Conservation (phyloP, 1,140 invertebrate genomes). For the Alviniconcha marisindica region DNA sequence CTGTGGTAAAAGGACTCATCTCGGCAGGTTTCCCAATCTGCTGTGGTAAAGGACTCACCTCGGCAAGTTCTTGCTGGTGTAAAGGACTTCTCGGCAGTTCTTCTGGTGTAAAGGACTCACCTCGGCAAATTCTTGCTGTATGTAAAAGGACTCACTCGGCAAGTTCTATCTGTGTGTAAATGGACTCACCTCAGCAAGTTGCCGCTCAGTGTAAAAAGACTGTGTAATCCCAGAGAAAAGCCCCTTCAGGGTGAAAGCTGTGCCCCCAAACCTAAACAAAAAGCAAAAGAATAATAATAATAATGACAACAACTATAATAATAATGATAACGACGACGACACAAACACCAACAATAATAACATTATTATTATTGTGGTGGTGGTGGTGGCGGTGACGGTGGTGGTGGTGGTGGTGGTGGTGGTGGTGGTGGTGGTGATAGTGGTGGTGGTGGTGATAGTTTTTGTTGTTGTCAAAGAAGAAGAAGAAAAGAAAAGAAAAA, state of each 20-base stretch:
- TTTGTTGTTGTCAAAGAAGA: no score
- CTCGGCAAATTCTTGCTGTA: background rate
- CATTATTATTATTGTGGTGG: no score
- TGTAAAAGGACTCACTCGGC: background rate
- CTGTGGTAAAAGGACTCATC: no score
- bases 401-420: no score
- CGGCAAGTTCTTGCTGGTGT: background rate
- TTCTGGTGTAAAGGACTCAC: no score
- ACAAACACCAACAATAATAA: background rate
- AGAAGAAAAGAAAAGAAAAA: no score
- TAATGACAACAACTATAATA: no score
- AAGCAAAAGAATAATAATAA: background rate
- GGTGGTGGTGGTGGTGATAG: no score
- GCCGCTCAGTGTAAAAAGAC: background rate
- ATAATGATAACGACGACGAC: no score
- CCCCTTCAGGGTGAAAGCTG: conserved; percentile 30
- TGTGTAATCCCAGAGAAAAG: background rate
- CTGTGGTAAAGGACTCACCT: background rate
- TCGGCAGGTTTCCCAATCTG: background rate
- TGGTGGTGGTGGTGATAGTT: no score
- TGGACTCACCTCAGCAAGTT: conserved; percentile 6
- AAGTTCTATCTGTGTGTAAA: background rate
- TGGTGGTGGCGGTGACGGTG: no score
- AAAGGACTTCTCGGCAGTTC: background rate
- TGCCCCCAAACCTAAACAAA: background rate